Evolutionary conservation across 2,888 invertebrate species (phyloP).

Genomic region (Operophtera brumata): DNA sequence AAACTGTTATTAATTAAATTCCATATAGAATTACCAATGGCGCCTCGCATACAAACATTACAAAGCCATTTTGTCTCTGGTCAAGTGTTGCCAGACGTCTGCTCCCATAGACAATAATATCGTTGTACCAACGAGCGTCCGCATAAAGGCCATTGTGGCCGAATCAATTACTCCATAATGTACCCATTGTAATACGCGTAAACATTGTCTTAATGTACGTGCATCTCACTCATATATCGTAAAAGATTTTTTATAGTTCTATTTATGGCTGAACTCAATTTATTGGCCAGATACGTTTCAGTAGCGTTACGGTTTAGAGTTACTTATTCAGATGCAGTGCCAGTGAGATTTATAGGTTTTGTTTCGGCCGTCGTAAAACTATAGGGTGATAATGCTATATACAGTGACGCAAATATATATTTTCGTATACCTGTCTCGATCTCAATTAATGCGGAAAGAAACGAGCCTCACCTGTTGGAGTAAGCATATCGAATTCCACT

Average conservation of each 20-base stretch:
- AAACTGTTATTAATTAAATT: slow-evolving; percentile 39
- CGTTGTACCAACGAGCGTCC: slow-evolving; percentile 65
- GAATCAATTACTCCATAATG: slow-evolving; percentile 79
- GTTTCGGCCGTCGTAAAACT: slow-evolving; percentile 49
- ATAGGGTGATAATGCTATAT: slow-evolving; percentile 39
- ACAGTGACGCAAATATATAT: slow-evolving; percentile 31
- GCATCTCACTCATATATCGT: slow-evolving; percentile 67
- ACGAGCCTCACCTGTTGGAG: slow-evolving; percentile 59
- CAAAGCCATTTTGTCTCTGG: slow-evolving; percentile 80
- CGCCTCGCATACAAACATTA: slow-evolving; percentile 70
- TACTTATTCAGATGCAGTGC: slow-evolving; percentile 49
- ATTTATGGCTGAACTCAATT: slow-evolving; percentile 71
- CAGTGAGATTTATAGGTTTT: slow-evolving; percentile 55
- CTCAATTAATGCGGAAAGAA: slow-evolving; percentile 32
- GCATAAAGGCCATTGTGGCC: slow-evolving; percentile 74
- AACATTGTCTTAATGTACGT: slow-evolving; percentile 77
- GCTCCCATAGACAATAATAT: slow-evolving; percentile 73
- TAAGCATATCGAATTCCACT: slow-evolving; percentile 58
- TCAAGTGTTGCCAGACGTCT: slow-evolving; percentile 79
- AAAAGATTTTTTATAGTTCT: slow-evolving; percentile 77
- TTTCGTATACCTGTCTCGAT: slow-evolving; percentile 33
- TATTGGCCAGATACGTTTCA: slow-evolving; percentile 74
- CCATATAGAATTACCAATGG: slow-evolving; percentile 72
- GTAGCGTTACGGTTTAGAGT: slow-evolving; percentile 65
- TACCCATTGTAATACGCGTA: slow-evolving; percentile 71